phyloP scores from a whole-genome alignment of 2,797 vertebrate species.

The Gymnothorax reevesii region DNA sequence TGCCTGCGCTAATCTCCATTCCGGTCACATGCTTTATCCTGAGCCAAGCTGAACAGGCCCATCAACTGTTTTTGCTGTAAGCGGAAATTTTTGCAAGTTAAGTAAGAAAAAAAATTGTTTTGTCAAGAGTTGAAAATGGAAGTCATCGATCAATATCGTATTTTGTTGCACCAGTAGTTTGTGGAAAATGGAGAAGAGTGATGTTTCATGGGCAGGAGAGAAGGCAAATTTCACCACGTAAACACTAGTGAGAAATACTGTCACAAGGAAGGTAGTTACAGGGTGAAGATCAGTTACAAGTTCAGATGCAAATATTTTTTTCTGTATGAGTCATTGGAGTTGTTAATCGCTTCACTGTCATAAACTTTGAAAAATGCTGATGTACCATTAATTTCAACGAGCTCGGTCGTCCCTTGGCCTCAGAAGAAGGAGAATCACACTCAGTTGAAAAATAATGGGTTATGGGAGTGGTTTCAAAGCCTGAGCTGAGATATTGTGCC shows the following conservation, averaged over 20 bases:
- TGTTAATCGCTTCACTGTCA: constrained; percentile 43
- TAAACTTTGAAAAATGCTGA: background rate
- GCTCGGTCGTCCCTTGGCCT: background rate
- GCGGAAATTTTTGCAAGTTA: background rate
- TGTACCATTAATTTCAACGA: background rate
- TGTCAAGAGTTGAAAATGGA: background rate
- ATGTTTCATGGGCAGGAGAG: background rate
- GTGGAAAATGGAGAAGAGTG: background rate
- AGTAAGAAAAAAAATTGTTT: background rate
- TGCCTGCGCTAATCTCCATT: background rate
- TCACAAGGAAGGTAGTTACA: constrained; percentile 36
- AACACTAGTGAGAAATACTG: constrained; percentile 38
- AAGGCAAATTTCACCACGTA: background rate
- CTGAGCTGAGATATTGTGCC: background rate
- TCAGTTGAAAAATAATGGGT: constrained; percentile 11
- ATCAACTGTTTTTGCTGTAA: background rate
- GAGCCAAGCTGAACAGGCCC: background rate
- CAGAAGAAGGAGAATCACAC: background rate
- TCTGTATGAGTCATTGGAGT: constrained; percentile 7
- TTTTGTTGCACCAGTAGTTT: background rate
- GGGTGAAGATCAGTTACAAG: constrained; percentile 42
- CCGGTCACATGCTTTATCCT: background rate
- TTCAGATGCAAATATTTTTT: constrained; percentile 42
- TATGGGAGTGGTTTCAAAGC: background rate
- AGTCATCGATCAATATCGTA: background rate